These are phyloP conservation scores for Pseudococcus jackbeardsleyi DNA, from an alignment of 2,888 invertebrate genomes.

Conservation along the genomic window DNA sequence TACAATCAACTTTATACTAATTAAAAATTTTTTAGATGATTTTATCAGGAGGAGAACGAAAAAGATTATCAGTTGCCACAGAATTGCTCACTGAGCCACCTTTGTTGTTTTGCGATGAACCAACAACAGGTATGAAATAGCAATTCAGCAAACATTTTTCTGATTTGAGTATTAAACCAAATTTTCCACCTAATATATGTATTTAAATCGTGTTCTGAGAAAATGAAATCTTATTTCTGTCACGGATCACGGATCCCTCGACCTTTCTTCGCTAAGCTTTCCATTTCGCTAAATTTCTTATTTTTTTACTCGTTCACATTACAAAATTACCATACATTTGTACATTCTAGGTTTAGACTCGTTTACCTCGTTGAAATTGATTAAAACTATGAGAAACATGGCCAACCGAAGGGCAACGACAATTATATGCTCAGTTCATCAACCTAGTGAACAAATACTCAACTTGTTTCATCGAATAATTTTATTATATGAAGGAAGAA, in stretches of 20 bases:
- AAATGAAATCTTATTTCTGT: too few relatives aligned
- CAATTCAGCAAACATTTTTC: not conserved
- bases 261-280: too few relatives aligned
- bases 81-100: constrained; percentile 93
- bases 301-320: too few relatives aligned
- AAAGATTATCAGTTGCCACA: constrained; percentile 91
- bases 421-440: constrained; percentile 57
- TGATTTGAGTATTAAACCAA: not conserved
- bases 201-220: too few relatives aligned
- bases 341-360: constrained; percentile 77
- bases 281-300: too few relatives aligned
- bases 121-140: constrained; percentile 81
- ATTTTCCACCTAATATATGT: too few relatives aligned
- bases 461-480: constrained; percentile 55
- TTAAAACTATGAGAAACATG: constrained; percentile 78
- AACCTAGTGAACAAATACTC: constrained; percentile 37
- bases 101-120: constrained; percentile 94
- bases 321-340: too few relatives aligned
- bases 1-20: not conserved
- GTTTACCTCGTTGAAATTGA: constrained; percentile 89
- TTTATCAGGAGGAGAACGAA: constrained; percentile 90
- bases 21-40: not conserved
- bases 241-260: too few relatives aligned
- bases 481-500: constrained; percentile 68
- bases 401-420: constrained; percentile 72